These are phyloP conservation scores for Oopsacas minuta DNA, from an alignment of 37 sponge, comb jelly and placozoan genomes.

Conservation along the genomic window DNA sequence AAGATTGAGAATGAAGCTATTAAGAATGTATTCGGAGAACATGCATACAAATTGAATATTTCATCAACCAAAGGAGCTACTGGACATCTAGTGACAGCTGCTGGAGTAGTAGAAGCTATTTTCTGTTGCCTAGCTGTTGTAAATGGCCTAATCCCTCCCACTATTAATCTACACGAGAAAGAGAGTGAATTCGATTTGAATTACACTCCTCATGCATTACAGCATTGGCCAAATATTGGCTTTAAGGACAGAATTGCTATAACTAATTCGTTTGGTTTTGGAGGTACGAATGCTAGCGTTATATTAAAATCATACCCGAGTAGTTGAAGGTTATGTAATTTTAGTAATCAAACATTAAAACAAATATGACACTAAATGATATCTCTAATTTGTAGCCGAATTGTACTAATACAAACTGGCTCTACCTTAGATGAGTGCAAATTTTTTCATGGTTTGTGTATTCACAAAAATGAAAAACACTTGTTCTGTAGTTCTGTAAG, in stretches of 20 bases:
- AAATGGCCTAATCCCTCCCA: conserved; percentile 58
- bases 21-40: conserved; percentile 37
- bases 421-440: too few species aligned
- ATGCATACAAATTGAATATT: conserved; percentile 34
- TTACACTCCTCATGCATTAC: conserved; percentile 26
- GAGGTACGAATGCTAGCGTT: conserved; percentile 74
- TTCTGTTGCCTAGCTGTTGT: conserved; percentile 49
- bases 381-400: too few species aligned
- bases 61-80: conserved; percentile 59
- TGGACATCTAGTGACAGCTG: conserved; percentile 74
- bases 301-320: background rate
- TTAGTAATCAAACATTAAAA: too few species aligned
- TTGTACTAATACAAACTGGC: too few species aligned
- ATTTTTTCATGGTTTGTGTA: too few species aligned
- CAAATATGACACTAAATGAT: too few species aligned
- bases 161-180: conserved; percentile 46
- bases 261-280: conserved; percentile 94
- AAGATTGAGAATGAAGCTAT: conserved; percentile 39
- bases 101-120: conserved; percentile 74
- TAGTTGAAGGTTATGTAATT: too few species aligned
- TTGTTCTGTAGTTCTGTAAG: too few species aligned
- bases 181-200: conserved; percentile 50
- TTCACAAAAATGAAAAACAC: too few species aligned
- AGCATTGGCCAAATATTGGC: background rate
- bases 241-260: conserved; percentile 40